Percentiles rank a stretch among this genome's conserved stretches.
Conservation (phyloP, 1,140 invertebrate genomes). For the Venturia canescens region DNA sequence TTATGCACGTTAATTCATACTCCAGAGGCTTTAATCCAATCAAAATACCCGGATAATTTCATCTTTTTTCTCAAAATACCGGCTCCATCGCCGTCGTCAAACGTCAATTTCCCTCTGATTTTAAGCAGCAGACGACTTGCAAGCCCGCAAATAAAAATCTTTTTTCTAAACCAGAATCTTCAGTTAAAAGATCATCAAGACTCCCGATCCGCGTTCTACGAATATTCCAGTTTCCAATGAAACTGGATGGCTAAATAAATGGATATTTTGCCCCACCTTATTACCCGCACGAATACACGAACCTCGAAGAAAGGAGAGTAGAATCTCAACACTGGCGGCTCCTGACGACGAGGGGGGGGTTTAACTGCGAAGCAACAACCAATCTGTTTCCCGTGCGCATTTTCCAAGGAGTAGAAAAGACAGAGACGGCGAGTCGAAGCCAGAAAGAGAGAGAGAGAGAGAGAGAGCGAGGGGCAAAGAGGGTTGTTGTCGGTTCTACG, state of each 20-base stretch:
- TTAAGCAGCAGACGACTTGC: too few species aligned
- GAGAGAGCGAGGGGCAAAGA: neutral
- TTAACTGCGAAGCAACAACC: conserved; percentile 67
- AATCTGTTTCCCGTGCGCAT: conserved; percentile 63
- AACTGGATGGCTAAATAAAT: too few species aligned
- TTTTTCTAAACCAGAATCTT: too few species aligned
- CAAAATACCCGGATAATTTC: too few species aligned
- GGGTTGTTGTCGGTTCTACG: conserved; percentile 28
- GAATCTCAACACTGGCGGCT: conserved; percentile 18
- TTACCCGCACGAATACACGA: neutral
- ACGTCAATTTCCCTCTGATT: too few species aligned
- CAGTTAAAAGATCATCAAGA: too few species aligned
- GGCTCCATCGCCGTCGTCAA: too few species aligned
- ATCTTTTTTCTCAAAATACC: too few species aligned
- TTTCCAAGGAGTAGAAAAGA: conserved; percentile 1
- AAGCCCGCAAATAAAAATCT: too few species aligned
- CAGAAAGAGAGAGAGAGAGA: neutral
- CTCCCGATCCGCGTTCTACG: too few species aligned
- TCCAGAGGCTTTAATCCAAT: neutral
- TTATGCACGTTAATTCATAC: neutral
- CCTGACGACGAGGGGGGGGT: conserved; percentile 57
- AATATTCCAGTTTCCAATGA: too few species aligned
- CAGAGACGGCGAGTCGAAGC: neutral
- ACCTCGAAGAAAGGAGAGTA: neutral
- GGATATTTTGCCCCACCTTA: too few species aligned